Conservation (phyloP, 2,888 invertebrate genomes). For the Ormyrus nitidulus region DNA sequence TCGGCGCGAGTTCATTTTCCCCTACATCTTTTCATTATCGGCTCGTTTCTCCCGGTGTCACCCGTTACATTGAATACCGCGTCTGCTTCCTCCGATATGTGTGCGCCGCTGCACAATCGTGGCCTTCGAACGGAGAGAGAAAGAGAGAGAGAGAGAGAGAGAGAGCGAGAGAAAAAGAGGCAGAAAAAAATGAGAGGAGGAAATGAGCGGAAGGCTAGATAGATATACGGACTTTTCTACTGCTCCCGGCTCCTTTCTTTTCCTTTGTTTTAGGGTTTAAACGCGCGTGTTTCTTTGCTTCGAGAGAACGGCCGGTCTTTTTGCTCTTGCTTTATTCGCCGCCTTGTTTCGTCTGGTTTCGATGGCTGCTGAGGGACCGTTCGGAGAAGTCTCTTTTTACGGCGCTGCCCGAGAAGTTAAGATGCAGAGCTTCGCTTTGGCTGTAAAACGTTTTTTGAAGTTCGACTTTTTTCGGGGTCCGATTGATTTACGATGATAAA, state of each 20-base stretch:
- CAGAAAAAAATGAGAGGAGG: not conserved
- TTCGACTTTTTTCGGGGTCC: not conserved
- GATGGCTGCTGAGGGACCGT: constrained; percentile 39
- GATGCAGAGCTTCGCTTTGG: not conserved
- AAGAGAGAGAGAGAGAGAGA: constrained; percentile 17
- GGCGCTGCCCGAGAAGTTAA: constrained; percentile 1
- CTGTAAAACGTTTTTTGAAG: constrained; percentile 5
- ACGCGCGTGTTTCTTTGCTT: too few species aligned
- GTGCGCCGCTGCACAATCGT: too few species aligned
- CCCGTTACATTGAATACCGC: constrained; percentile 59
- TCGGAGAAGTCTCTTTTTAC: constrained; percentile 34
- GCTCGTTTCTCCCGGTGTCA: constrained; percentile 57
- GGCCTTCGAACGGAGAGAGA: not conserved
- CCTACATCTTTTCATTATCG: constrained; percentile 22
- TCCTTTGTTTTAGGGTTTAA: constrained; percentile 31
- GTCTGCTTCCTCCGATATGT: not conserved
- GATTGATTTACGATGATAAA: not conserved
- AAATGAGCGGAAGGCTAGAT: constrained; percentile 18
- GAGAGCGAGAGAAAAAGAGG: not conserved
- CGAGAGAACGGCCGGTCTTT: not conserved
- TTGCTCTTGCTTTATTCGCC: constrained; percentile 2
- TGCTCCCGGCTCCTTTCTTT: not conserved
- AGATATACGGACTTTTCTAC: constrained; percentile 27
- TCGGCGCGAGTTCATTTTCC: constrained; percentile 37
- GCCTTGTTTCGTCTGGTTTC: constrained; percentile 26